A percentile compares a stretch with the other conserved stretches of the same genome.
Conservation (phyloP, 2,888 invertebrate species). For the Bellardia bayeri region DNA sequence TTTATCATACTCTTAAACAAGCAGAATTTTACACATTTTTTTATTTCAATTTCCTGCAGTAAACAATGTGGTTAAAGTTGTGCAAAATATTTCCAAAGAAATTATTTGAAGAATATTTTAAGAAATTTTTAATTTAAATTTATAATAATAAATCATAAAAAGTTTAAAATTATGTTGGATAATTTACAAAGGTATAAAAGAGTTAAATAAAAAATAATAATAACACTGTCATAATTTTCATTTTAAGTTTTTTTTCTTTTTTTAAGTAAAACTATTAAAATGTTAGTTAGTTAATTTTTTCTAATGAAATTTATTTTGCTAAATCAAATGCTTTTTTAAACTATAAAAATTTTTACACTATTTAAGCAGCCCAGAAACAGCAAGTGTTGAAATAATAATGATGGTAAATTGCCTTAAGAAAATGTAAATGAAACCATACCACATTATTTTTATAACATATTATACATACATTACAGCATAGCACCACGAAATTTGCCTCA, state of each 20-base stretch:
- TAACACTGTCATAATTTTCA: too few relatives aligned
- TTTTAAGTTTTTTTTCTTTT: too few relatives aligned
- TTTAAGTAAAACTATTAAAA: too few relatives aligned
- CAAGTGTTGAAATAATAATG: too few relatives aligned
- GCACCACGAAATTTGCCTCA: constrained; percentile 18
- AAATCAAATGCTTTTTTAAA: too few relatives aligned
- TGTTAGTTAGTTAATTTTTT: too few relatives aligned
- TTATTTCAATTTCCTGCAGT: constrained; percentile 1
- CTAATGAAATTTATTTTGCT: too few relatives aligned
- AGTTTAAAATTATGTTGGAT: background rate
- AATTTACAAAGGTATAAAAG: too few relatives aligned
- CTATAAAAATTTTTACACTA: too few relatives aligned
- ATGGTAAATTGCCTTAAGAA: too few relatives aligned
- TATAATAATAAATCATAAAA: background rate
- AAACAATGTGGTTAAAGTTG: constrained; percentile 2
- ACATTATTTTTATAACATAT: background rate
- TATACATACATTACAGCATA: background rate
- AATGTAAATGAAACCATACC: background rate
- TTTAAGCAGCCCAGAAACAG: too few relatives aligned
- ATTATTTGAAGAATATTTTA: background rate
- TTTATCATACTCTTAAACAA: constrained; percentile 9
- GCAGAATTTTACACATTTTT: background rate
- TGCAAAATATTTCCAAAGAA: background rate
- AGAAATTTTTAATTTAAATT: background rate
- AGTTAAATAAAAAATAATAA: too few relatives aligned